Percentiles rank a stretch among this genome's conserved stretches.
Conservation (phyloP, 2,113 vertebrate genomes). For the Heterotis niloticus region DNA sequence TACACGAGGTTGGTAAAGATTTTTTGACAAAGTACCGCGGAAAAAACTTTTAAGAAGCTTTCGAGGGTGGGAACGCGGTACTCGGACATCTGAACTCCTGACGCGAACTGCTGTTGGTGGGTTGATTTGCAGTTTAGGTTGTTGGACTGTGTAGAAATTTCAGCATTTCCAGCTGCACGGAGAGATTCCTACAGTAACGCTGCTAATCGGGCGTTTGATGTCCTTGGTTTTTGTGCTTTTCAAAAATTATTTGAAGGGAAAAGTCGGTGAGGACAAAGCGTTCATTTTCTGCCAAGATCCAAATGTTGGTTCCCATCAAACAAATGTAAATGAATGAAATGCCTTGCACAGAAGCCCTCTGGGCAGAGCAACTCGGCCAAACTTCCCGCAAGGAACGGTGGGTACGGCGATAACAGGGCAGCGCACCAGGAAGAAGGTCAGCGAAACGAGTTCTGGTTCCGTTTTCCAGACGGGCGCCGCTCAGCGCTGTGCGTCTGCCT, state of each 20-base stretch:
- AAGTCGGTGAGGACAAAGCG: neutral
- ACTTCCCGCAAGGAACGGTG: neutral
- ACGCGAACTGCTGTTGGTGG: too few species aligned
- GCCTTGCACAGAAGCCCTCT: neutral
- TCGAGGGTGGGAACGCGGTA: too few species aligned
- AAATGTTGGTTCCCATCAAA: neutral
- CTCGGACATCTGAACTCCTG: too few species aligned
- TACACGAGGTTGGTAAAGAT: too few species aligned
- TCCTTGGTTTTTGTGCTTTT: neutral
- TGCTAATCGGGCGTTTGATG: neutral
- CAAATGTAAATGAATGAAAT: conserved; percentile 9
- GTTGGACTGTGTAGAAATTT: too few species aligned
- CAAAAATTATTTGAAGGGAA: neutral
- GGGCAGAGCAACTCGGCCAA: neutral
- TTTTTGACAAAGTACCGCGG: too few species aligned
- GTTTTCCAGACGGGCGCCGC: neutral
- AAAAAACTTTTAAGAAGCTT: too few species aligned
- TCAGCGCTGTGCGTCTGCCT: conserved; percentile 1
- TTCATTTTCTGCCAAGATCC: neutral
- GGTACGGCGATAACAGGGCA: neutral
- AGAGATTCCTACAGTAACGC: too few species aligned
- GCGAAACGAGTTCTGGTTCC: conserved; percentile 2
- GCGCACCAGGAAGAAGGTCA: conserved; percentile 4
- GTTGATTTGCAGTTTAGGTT: too few species aligned
- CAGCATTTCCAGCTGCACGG: too few species aligned